These are phyloP conservation scores for Acropora yongei DNA, from an alignment of 64 coral and sea anemone genomes.

Conservation along the genomic window DNA sequence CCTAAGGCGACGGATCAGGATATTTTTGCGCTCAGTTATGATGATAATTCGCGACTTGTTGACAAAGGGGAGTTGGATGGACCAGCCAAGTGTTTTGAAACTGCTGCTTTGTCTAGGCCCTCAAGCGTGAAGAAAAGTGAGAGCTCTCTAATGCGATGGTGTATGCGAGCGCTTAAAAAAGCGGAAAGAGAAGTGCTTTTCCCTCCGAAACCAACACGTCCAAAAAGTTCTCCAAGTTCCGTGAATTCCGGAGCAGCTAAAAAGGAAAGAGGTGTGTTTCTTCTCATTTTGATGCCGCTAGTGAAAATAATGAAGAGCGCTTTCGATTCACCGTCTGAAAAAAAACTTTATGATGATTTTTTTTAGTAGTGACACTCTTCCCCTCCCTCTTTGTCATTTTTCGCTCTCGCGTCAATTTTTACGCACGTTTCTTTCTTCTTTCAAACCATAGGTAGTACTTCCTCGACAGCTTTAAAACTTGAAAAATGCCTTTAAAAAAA, in stretches of 20 bases:
- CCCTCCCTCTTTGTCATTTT: too few species aligned
- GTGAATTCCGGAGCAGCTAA: not conserved
- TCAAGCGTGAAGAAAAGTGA: slow-evolving; percentile 27
- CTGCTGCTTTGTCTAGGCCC: not conserved
- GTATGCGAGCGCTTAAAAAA: slow-evolving; percentile 52
- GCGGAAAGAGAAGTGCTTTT: slow-evolving; percentile 25
- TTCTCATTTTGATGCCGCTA: not conserved
- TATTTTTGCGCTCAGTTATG: not conserved
- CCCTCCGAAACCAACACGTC: slow-evolving; percentile 51
- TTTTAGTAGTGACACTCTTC: too few species aligned
- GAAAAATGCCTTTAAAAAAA: too few species aligned
- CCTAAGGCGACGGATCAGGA: not conserved
- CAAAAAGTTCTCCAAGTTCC: slow-evolving; percentile 40
- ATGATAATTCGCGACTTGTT: slow-evolving; percentile 7
- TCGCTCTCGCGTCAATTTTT: too few species aligned
- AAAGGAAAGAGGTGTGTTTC: not conserved
- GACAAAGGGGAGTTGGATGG: not conserved
- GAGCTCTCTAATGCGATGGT: slow-evolving; percentile 50
- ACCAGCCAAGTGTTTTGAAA: not conserved
- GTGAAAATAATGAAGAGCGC: not conserved
- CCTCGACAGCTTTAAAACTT: too few species aligned
- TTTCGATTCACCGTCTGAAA: too few species aligned
- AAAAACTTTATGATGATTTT: too few species aligned
- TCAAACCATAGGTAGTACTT: too few species aligned
- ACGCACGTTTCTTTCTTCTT: too few species aligned